A percentile compares a stretch with the other conserved stretches of the same genome.
phyloP scores from a whole-genome alignment of 2,888 invertebrate genomes.

The Oligia strigilis region DNA sequence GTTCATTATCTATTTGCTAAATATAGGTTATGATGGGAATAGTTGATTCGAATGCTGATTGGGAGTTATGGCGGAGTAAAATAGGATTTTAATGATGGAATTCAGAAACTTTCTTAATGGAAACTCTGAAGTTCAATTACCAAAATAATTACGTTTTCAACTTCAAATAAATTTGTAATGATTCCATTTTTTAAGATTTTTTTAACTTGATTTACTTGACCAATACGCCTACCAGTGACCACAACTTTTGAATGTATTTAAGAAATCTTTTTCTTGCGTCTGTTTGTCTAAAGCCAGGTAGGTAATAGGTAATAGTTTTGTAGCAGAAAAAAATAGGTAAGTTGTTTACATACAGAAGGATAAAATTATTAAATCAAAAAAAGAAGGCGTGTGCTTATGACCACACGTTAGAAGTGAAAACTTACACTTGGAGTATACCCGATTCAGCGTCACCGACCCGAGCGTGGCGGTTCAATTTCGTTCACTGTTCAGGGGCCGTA shows the following conservation, averaged over 20 bases:
- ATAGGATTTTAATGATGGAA: slow-evolving; percentile 1
- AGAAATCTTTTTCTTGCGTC: not conserved
- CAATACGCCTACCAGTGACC: not conserved
- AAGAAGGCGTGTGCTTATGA: no score
- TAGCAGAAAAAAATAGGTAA: not conserved
- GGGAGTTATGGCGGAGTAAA: slow-evolving; percentile 13
- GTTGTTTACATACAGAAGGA: not conserved
- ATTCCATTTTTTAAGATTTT: not conserved
- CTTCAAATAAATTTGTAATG: not conserved
- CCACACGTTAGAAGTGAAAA: not conserved
- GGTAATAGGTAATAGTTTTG: no score
- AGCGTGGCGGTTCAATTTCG: not conserved
- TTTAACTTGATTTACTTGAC: not conserved
- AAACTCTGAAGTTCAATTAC: not conserved
- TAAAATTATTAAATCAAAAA: not conserved
- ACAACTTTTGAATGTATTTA: not conserved
- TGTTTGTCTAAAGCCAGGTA: not conserved
- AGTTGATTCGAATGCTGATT: slow-evolving; percentile 38
- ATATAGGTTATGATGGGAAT: slow-evolving; percentile 57
- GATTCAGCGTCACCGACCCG: not conserved
- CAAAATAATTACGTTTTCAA: not conserved
- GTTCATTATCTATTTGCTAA: slow-evolving; percentile 69
- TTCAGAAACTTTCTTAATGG: not conserved
- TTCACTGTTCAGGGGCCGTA: no score
- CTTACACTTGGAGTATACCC: not conserved